Percentiles rank a stretch among this genome's conserved stretches.
These are phyloP conservation scores for Plebejus argus DNA, from an alignment of 2,888 invertebrate species.

Conservation along the genomic window DNA sequence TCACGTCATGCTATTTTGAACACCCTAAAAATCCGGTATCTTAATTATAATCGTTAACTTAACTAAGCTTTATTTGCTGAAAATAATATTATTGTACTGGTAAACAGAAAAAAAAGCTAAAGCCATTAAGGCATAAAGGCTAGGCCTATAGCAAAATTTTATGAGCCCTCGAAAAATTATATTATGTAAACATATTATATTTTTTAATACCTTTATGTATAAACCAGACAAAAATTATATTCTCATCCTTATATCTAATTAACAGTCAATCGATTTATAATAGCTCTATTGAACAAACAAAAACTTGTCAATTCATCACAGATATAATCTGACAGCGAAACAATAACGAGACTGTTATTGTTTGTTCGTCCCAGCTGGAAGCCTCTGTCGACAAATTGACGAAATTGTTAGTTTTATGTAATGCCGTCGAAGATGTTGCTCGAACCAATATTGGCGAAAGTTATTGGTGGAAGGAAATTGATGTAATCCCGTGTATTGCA, in stretches of 20 bases:
- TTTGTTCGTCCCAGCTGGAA: conserved; percentile 67
- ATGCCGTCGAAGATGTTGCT: conserved; percentile 28
- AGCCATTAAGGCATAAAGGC: too few relatives aligned
- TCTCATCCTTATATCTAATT: neutral
- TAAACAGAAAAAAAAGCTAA: too few relatives aligned
- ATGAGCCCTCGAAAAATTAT: too few relatives aligned
- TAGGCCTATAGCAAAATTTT: too few relatives aligned
- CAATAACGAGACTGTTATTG: conserved; percentile 71
- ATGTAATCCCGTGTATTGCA: neutral
- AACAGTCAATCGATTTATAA: conserved; percentile 36
- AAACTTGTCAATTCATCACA: conserved; percentile 51
- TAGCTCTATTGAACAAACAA: conserved; percentile 55
- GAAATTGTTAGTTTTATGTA: conserved; percentile 55
- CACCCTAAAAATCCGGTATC: too few relatives aligned
- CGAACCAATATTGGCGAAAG: conserved; percentile 19
- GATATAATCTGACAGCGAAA: conserved; percentile 63
- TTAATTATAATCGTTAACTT: too few relatives aligned
- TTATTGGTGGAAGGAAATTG: conserved; percentile 20
- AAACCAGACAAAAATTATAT: too few relatives aligned
- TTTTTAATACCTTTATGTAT: neutral
- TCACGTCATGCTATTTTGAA: too few relatives aligned
- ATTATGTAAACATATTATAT: neutral
- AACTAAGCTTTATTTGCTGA: too few relatives aligned
- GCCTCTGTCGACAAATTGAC: conserved; percentile 61
- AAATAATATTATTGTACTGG: too few relatives aligned